Percentiles rank a stretch among this genome's conserved stretches.
Conservation (phyloP, 1,140 invertebrate genomes). For the Chrysopa pallens region DNA sequence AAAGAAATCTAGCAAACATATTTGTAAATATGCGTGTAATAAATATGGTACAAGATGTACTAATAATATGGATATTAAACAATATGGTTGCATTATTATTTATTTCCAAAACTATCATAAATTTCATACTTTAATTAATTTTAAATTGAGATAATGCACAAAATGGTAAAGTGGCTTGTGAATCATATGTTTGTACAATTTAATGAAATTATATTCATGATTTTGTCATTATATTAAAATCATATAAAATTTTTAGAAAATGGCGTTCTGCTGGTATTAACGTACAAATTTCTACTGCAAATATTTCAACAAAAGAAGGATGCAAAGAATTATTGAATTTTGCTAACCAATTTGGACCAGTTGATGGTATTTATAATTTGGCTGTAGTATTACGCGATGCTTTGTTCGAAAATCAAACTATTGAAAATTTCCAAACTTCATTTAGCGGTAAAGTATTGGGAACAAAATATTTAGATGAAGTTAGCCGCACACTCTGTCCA, state of each 20-base stretch:
- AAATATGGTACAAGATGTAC: too few species aligned
- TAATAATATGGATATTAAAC: too few species aligned
- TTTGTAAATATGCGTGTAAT: too few species aligned
- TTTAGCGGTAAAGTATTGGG: slow-evolving; percentile 26
- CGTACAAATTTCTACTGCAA: slow-evolving; percentile 23
- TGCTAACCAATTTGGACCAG: slow-evolving; percentile 32
- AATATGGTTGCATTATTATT: too few species aligned
- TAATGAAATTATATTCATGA: too few species aligned
- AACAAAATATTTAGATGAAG: slow-evolving; percentile 25
- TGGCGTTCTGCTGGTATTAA: slow-evolving; percentile 26
- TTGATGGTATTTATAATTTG: slow-evolving; percentile 60
- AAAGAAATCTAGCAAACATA: too few species aligned
- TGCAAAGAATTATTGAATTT: slow-evolving; percentile 33
- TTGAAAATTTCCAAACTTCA: slow-evolving; percentile 22
- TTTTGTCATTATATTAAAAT: too few species aligned
- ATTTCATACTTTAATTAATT: too few species aligned
- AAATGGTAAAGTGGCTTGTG: too few species aligned
- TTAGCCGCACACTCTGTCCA: slow-evolving; percentile 28
- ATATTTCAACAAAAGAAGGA: slow-evolving; percentile 23
- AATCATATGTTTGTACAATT: slow-evolving; percentile 8
- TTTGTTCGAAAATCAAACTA: slow-evolving; percentile 27
- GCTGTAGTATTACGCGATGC: slow-evolving; percentile 37
- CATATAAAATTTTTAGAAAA: slow-evolving; percentile 19
- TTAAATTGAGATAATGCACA: too few species aligned
- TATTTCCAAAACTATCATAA: too few species aligned